Evolutionary conservation across 1,140 invertebrate species (phyloP), one percentile per base, ranked within the genome.

Genomic region (Cotesia typhae): DNA sequence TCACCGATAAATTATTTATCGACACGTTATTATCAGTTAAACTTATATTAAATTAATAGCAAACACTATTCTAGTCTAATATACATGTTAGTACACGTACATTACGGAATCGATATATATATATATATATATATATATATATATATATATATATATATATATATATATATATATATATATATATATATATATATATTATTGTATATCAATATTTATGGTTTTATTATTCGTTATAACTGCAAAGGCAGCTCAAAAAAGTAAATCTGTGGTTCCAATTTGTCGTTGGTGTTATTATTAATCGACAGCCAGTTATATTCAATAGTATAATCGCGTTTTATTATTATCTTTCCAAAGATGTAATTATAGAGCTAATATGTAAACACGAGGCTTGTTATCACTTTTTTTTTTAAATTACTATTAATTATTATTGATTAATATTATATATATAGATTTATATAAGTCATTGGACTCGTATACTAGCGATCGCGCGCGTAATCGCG

Each of bases 301-400:
- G 51, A 67, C 66, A 53, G 66, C 52, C 52, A 67, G 52, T 67
- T 36, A 28, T 28, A 60, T 41, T 47, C 61, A 52, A 65, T 17
- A 65, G 35, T 64, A 55, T 71, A 71, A 65, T 71, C 70, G 73
- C 67, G 67, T 79, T 79, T 80, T 76, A 77, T 80, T 76, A 77
- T 82, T 81, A 75, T 81, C 73, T 76, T 77, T 82, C 80, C 81
- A 83, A 83, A 83, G 81, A 83, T 81, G 78, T 83, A 80, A 78
- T 77, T 81, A 77, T 78, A 72, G 70, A 72, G 70, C 75, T 76
- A 78, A 63, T 47, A 70, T 70, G 17, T 41, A 63, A 60, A 70
- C 59, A 60, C 17, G 14, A 72, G 14, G 65, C 71, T 72, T 72
- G 70, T 71, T 66, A 65, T 65, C 14, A 65, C 7, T 52, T 37